phyloP scores from a whole-genome alignment of 2,797 vertebrate genomes.

The Paguma larvata region DNA sequence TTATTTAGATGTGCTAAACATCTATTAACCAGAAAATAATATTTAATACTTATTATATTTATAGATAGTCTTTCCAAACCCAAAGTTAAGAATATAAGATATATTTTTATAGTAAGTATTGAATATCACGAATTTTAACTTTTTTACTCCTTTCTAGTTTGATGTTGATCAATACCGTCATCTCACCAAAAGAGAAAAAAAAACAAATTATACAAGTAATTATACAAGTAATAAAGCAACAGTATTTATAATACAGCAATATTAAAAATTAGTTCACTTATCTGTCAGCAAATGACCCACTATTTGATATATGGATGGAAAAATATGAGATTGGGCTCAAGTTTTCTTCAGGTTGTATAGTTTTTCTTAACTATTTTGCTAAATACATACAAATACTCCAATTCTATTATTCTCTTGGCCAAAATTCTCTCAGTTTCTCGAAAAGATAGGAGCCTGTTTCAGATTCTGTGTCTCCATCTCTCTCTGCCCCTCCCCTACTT shows the following conservation, averaged over 20 bases:
- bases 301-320: background rate
- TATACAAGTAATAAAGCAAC: constrained; percentile 37
- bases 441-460: background rate
- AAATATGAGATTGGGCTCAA: background rate
- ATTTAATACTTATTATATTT: constrained; percentile 49
- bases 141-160: background rate
- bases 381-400: background rate
- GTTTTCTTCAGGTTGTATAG: background rate
- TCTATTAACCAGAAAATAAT: constrained; percentile 68
- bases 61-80: constrained; percentile 13
- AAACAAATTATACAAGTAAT: background rate
- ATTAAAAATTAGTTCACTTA: background rate
- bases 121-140: background rate
- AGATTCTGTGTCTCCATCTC: too few relatives aligned
- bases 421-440: background rate
- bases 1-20: constrained; percentile 32
- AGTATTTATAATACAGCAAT: background rate
- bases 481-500: too few relatives aligned
- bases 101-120: background rate
- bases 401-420: background rate
- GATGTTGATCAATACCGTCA: background rate
- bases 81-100: background rate
- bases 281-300: background rate
- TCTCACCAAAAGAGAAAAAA: background rate
- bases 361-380: background rate